Percentiles rank a stretch among this genome's conserved stretches.
These are phyloP conservation scores for Wiebesia pumilae DNA, from an alignment of 1,140 invertebrate genomes.

Conservation along the genomic window DNA sequence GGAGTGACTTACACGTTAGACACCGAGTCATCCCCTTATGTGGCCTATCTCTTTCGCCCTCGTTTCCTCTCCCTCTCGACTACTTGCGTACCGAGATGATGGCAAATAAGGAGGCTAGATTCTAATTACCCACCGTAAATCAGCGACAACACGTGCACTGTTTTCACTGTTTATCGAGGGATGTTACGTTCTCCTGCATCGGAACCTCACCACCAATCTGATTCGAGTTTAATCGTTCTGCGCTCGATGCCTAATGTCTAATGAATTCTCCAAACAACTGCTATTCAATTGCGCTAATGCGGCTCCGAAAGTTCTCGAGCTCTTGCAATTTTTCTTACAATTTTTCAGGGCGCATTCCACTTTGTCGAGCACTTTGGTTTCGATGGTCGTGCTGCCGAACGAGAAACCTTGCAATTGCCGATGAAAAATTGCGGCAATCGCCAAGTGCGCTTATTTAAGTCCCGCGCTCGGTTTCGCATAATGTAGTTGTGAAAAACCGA, in stretches of 20 bases:
- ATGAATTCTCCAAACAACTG: constrained; percentile 38
- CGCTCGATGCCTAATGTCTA: constrained; percentile 33
- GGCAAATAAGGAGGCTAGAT: constrained; percentile 73
- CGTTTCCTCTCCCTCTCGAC: neutral
- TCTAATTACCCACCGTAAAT: constrained; percentile 74
- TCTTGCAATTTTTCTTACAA: no score
- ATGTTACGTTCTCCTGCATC: constrained; percentile 65
- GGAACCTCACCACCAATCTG: constrained; percentile 60
- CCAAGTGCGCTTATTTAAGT: no score
- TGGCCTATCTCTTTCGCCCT: neutral
- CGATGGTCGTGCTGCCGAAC: no score
- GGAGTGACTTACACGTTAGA: neutral
- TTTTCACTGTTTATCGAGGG: constrained; percentile 71
- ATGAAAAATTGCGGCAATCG: no score
- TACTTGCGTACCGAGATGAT: constrained; percentile 59
- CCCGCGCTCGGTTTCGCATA: no score
- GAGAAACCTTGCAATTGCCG: no score
- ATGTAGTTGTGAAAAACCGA: no score
- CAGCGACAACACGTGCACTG: constrained; percentile 74
- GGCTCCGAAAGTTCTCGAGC: no score
- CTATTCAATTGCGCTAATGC: neutral
- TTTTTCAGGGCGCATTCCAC: no score
- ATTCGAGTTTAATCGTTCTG: constrained; percentile 69
- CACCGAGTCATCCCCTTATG: constrained; percentile 19
- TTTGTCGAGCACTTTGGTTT: no score